Evolutionary conservation across 2,888 invertebrate genomes (phyloP).

Genomic region (Phrixothrix hirtus): DNA sequence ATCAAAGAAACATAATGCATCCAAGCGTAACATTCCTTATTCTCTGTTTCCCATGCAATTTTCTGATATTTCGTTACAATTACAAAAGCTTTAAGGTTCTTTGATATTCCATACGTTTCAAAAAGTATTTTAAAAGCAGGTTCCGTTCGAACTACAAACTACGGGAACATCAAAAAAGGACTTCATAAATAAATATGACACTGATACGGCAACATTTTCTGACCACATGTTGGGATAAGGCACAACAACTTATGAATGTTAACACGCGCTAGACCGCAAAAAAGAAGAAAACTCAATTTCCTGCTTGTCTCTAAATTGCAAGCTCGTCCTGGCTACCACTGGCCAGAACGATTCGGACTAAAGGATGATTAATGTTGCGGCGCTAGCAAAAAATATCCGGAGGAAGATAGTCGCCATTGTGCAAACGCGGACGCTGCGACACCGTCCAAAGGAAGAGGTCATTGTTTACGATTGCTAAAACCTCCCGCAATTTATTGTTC

Average conservation of each 20-base stretch:
- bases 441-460: slow-evolving; percentile 26
- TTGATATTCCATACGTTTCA: neutral
- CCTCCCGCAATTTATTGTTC: slow-evolving; percentile 20
- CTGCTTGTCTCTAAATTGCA: slow-evolving; percentile 30
- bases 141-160: slow-evolving; percentile 6
- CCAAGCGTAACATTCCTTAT: too few relatives aligned
- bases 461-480: slow-evolving; percentile 27
- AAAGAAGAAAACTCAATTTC: slow-evolving; percentile 28
- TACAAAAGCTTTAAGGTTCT: too few relatives aligned
- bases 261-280: slow-evolving; percentile 18
- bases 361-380: slow-evolving; percentile 37
- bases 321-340: slow-evolving; percentile 26
- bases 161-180: slow-evolving; percentile 24
- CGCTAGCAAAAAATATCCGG: slow-evolving; percentile 31
- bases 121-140: neutral
- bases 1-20: slow-evolving; percentile 23
- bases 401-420: slow-evolving; percentile 33
- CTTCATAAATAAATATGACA: slow-evolving; percentile 34
- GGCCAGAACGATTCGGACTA: slow-evolving; percentile 24
- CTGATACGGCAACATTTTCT: slow-evolving; percentile 21
- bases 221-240: slow-evolving; percentile 26
- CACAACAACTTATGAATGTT: slow-evolving; percentile 31
- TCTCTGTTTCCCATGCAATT: too few relatives aligned
- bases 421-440: slow-evolving; percentile 29
- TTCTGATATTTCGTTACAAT: too few relatives aligned